Base-by-base conservation (phyloP, 2,113 vertebrate genomes). In the Hydrochoerus hydrochaeris region DNA sequence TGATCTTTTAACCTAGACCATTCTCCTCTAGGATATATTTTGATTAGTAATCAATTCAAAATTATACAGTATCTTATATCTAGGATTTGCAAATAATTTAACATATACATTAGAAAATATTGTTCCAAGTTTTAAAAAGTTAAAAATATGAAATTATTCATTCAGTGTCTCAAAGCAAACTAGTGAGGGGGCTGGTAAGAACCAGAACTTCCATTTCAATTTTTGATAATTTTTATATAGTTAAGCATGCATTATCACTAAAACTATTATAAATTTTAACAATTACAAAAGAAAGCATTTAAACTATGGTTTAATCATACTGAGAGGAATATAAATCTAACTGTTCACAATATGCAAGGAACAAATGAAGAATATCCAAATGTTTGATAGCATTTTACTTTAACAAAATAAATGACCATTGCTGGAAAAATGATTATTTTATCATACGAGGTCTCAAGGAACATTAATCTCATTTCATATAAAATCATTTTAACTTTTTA, bases 391-490 rank as follows among this genome's bases (percentile, higher is more conserved):
- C 32, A 92, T 88, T 92, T 95, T 38, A 24, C 52, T 95, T 78
- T 67, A 97, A 88, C 88, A 1, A 82, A 96, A 96, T 82, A 96
- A 97, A 92, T 85, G 63, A 65, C 35, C 54, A 71, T 41, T 41
- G 20, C 22, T 83, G 19, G 44, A 82, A 94, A 96, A 96, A 95
- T 38, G 88, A 95, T 92, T 93, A 92, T 84, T 90, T 97, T 92
- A 94, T 71, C 83, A 58, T 95, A n/a, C 12, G 77, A 9, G 63
- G 14, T 88, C 77, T 96, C 82, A 71, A 44, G 24, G 62, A 94
- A 95, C 78, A 97, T 88, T 88, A 90, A 91, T 93, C 63, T 97
- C 67, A 86, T 90, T 90, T 85, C 96, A 96, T 60, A 71, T 85
- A 90, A 96, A 90, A 85, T 78, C 69, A 90, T 81, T 85, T 88